Evolutionary conservation across 64 coral and sea anemone species (phyloP), one percentile per base, ranked within the genome.

Genomic region (Montipora cactus): DNA sequence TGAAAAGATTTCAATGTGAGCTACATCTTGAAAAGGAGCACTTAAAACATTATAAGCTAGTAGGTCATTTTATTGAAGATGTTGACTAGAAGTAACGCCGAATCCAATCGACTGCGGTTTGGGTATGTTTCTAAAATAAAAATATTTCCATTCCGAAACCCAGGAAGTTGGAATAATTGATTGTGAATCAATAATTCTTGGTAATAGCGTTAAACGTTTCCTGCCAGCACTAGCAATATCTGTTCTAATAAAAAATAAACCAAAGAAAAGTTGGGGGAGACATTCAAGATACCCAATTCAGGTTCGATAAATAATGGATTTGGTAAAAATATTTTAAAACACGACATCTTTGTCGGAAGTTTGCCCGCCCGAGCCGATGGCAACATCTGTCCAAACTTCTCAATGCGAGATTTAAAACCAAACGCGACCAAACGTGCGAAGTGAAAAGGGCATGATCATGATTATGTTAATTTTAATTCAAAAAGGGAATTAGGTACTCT

Each of bases 101-200:
- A 19, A 47, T 84, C 62, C 8, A 44, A 86, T 72, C 47, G 71
- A 72, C 14, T 86, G 82, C 66, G 47, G 82, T 86, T 86, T 86
- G 64, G 66, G 64, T 49, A 86, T 72, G 47, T 22, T 86, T 70
- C 15, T 71, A 49, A 11, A 49, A 86, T 71, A 85, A 84, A 86
- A 7, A 86, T 67, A 72, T 49, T 71, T 47, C 66, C 44, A 50
- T 48, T 71, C 66, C 82, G 50, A 86, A 86, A 69, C 46, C 37
- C 46, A 50, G 82, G 66, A 86, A 49, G 62, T 86, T 71, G n/a
- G 46, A 71, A 86, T 86, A 86, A 86, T 86, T 72, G 82, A 72
- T 72, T 84, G 44, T 5, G 81, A 61, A 67, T 18, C 81, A 67
- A 46, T 67, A 37, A 37, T 37, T 86, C 45, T 71, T 3, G 64